Conservation (phyloP, 1,140 invertebrate species). For the Phortica variegata region DNA sequence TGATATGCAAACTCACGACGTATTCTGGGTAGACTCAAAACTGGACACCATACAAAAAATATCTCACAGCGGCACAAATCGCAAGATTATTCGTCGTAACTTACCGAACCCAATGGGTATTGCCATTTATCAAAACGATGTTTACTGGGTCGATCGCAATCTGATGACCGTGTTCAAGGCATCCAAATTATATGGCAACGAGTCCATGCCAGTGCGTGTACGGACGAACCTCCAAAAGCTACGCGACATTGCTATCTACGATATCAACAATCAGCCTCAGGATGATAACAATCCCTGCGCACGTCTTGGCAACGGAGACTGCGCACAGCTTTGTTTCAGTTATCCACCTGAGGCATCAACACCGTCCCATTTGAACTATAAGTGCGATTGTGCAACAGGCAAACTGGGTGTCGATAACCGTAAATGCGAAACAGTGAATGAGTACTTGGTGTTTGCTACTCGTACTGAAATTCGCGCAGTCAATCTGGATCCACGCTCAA, state of each 20-base stretch:
- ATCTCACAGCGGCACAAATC: slow-evolving; percentile 74
- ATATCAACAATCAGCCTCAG: slow-evolving; percentile 80
- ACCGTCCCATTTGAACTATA: slow-evolving; percentile 61
- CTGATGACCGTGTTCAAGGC: slow-evolving; percentile 84
- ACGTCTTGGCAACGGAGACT: slow-evolving; percentile 75
- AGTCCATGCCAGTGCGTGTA: slow-evolving; percentile 66
- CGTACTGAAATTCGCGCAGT: slow-evolving; percentile 87
- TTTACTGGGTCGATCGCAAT: slow-evolving; percentile 97
- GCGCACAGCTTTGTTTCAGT: slow-evolving; percentile 94
- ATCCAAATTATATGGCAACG: slow-evolving; percentile 75
- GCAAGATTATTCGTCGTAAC: slow-evolving; percentile 82
- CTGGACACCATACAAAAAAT: slow-evolving; percentile 90
- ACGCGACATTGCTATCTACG: slow-evolving; percentile 87
- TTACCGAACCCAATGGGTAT: slow-evolving; percentile 95
- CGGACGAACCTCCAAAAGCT: slow-evolving; percentile 82
- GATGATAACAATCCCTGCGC: slow-evolving; percentile 79
- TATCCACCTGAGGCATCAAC: slow-evolving; percentile 66
- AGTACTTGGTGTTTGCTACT: slow-evolving; percentile 89
- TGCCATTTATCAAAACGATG: slow-evolving; percentile 76
- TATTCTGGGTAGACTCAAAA: slow-evolving; percentile 97
- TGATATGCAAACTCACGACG: slow-evolving; percentile 90
- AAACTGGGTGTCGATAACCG: slow-evolving; percentile 63
- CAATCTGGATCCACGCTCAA: slow-evolving; percentile 77
- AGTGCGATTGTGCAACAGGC: slow-evolving; percentile 91
- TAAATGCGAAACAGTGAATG: slow-evolving; percentile 79